phyloP scores from a whole-genome alignment of 2,113 vertebrate species.

The Tursiops truncatus region DNA sequence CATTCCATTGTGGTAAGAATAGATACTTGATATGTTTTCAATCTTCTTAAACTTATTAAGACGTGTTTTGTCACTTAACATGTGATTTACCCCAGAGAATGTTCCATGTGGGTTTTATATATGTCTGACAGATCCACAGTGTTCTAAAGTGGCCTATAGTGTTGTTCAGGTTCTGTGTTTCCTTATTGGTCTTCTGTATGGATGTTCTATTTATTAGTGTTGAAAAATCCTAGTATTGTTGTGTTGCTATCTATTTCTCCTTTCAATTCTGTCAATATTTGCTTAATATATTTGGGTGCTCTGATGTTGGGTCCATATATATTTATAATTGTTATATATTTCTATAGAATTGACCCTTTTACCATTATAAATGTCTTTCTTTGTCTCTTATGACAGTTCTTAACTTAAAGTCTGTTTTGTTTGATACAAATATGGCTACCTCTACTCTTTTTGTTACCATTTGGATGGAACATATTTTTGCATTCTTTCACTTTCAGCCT shows the following conservation, averaged over 20 bases:
- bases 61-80: background rate
- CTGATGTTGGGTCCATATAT: background rate
- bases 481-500: background rate
- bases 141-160: background rate
- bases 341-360: background rate
- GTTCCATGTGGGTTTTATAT: background rate
- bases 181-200: background rate
- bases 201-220: background rate
- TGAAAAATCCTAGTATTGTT: background rate
- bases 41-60: background rate
- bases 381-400: background rate
- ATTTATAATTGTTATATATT: background rate
- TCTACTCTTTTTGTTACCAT: background rate
- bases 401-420: background rate
- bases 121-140: background rate
- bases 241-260: background rate
- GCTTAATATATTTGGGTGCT: slow-evolving; percentile 14
- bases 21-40: background rate
- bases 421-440: background rate
- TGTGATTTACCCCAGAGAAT: background rate
- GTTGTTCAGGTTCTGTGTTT: background rate
- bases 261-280: background rate
- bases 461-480: background rate
- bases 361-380: background rate
- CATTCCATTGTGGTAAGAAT: background rate